phyloP scores from a whole-genome alignment of 2,113 vertebrate genomes.

The Smithornis capensis region DNA sequence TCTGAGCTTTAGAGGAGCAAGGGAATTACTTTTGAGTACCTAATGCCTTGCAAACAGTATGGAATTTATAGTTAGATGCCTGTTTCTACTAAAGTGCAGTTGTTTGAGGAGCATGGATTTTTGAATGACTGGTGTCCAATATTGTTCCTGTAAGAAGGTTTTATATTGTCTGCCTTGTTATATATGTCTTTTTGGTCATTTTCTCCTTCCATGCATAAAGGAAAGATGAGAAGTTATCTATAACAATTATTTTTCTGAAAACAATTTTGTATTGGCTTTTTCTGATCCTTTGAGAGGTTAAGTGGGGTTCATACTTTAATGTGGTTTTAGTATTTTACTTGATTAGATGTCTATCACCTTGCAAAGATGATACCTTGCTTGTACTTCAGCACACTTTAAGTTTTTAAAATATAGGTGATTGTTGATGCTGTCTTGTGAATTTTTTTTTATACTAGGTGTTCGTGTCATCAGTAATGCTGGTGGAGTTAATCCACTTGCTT shows the following conservation, averaged over 20 bases:
- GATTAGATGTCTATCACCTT: background rate
- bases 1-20: background rate
- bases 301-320: background rate
- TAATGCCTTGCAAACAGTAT: background rate
- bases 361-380: background rate
- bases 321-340: background rate
- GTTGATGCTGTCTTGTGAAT: background rate
- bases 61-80: background rate
- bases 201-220: background rate
- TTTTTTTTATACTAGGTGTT: slow-evolving; percentile 68
- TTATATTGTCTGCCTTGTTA: background rate
- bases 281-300: background rate
- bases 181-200: background rate
- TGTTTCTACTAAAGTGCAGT: background rate
- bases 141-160: background rate
- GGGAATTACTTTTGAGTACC: background rate
- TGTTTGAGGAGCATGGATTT: background rate
- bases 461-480: slow-evolving; percentile 86
- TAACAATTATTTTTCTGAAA: background rate
- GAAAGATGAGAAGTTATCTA: background rate
- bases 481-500: slow-evolving; percentile 83
- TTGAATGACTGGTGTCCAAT: background rate
- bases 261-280: background rate
- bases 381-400: background rate
- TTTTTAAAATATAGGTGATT: background rate